Evolutionary conservation across 1,140 invertebrate species (phyloP), one percentile per base, ranked within the genome.

Genomic region (Caenorhabditis briggsae): DNA sequence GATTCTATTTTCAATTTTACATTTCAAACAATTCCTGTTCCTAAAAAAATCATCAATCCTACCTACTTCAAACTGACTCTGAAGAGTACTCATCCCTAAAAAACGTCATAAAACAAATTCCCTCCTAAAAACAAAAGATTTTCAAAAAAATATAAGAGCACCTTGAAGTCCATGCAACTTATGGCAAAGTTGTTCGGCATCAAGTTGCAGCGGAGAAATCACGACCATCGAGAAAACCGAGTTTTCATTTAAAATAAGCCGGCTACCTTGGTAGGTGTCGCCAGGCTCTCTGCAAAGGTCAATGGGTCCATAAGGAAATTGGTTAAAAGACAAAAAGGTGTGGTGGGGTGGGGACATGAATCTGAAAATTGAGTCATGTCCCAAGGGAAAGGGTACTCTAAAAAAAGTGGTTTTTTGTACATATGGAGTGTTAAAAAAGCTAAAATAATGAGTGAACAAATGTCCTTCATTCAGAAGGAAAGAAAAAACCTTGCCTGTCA

Each of bases 131-230:
- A 18, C 12, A 5, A 20, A 5, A 23, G 20, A 61, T 20, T 61
- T n/a, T 18, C 14, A n/a, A 18, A 58, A n/a, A 20, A n/a, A 61
- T 25, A 61, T 53, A 33, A 12, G 25, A 61, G 59, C 53, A 78
- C 70, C 70, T 78, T 78, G 70, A 78, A 78, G 70, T 78, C 70
- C 70, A 78, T 78, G n/a, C 70, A 78, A 78, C 46, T 78, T 78
- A 78, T 78, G 43, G 5, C 18, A 78, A 53, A 78, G 70, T 23
- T 78, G 70, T 53, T 78, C 70, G n/a, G 70, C 70, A 50, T 78
- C 70, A 78, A 78, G 70, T 50, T 78, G 70, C 70, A 78, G 50
- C 70, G 70, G 70, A 43, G 70, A 78, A 50, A 78, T 78, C 70
- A 78, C 70, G 46, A 78, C 70, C 70, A 78, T 78, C 20, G 70